phyloP scores from a whole-genome alignment of 2,888 invertebrate species.

The Cerceris rybyensis region DNA sequence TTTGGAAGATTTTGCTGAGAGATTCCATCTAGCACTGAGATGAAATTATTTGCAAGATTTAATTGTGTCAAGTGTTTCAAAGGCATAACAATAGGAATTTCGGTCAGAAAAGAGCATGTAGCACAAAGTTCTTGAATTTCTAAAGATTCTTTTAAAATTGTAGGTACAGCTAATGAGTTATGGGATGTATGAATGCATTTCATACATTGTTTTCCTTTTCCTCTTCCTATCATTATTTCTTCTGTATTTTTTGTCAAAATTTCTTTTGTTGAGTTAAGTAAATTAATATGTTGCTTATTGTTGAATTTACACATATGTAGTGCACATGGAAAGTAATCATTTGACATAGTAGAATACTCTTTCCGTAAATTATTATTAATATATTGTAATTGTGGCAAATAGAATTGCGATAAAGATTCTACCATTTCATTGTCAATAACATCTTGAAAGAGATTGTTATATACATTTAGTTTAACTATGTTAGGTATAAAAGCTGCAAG shows the following conservation, averaged over 20 bases:
- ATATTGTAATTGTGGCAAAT: constrained; percentile 29
- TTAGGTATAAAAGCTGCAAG: constrained; percentile 43
- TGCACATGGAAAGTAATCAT: constrained; percentile 37
- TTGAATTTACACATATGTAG: constrained; percentile 36
- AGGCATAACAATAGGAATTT: constrained; percentile 22
- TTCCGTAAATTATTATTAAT: constrained; percentile 19
- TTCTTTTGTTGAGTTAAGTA: constrained; percentile 22
- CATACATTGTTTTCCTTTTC: constrained; percentile 2
- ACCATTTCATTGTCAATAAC: constrained; percentile 25
- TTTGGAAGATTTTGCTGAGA: constrained; percentile 52
- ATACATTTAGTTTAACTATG: constrained; percentile 43
- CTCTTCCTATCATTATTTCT: background rate
- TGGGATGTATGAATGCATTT: constrained; percentile 36
- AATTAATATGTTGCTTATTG: constrained; percentile 19
- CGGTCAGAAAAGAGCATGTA: constrained; percentile 23
- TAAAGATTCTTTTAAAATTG: constrained; percentile 6
- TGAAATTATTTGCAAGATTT: constrained; percentile 53
- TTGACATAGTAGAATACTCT: background rate
- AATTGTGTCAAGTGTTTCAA: constrained; percentile 50
- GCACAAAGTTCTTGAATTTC: constrained; percentile 42
- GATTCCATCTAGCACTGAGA: constrained; percentile 37
- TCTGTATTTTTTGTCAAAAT: background rate
- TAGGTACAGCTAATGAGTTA: background rate
- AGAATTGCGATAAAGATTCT: constrained; percentile 10
- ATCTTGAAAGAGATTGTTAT: constrained; percentile 56